Evolutionary conservation across 2,797 vertebrate genomes (phyloP), one percentile per base, ranked within the genome.

Genomic region (Halcyon leucocephala): DNA sequence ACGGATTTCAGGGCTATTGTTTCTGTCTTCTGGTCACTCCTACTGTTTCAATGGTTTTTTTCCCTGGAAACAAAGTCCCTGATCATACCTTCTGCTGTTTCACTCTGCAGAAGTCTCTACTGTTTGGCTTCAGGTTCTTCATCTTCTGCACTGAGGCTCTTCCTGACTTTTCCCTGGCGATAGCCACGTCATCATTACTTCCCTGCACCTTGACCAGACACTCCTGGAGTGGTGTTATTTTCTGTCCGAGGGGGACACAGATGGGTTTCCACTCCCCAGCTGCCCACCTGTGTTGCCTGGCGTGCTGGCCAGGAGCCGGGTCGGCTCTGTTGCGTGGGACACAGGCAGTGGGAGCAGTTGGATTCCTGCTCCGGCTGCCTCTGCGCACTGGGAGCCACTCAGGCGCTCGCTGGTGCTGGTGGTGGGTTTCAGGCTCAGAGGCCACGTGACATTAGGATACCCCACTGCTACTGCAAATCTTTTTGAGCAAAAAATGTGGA

Each of bases 391-490:
- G 44, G 19, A 58, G 60, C 48, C 41, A 2, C 14, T 69, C 2
- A 3, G 39, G 16, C 14, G 1, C 65, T 71, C 16, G 22, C 17
- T 1, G 1, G 9, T 22, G 69, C 69, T 44, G 21, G 1, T 5
- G 1, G 0, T 7, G 1, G 2, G 0, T 52, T 18, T 51, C 51
- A 6, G 16, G 25, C 24, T 28, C 37, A 7, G 48, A 28, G 46
- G 7, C 29, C 2, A 0, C 11, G 24, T 35, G 65, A 24, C 0
- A 0, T 35, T 52, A 14, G 33, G 25, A 12, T 8, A n/a, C 22
- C 17, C n/a, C 20, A 4, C 31, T 35, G 37, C 55, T 83, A 5
- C 58, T 42, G n/a, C 35, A 22, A 11, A 8, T 25, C 52, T 26
- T 51, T 29, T 16, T 1, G 10, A 60, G 65, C 11, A 3, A 16